Evolutionary conservation across 2,797 vertebrate species (phyloP).

Genomic region (Betta splendens): DNA sequence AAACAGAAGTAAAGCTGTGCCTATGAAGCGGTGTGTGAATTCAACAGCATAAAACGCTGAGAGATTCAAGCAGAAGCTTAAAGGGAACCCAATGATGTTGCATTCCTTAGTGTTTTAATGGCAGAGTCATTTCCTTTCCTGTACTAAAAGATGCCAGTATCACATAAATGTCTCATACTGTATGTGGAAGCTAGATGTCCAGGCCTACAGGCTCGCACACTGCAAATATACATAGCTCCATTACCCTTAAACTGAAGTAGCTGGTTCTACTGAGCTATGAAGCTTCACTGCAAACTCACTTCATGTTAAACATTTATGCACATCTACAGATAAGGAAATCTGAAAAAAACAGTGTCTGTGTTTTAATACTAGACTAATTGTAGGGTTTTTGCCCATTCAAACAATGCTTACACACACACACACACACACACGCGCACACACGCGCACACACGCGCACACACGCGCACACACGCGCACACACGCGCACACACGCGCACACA

Average conservation of each 20-base stretch:
- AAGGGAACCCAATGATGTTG: constrained; percentile 8
- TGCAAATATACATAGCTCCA: too few relatives aligned
- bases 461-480: too few relatives aligned
- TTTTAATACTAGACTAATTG: too few relatives aligned
- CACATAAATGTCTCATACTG: neutral
- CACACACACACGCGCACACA: too few relatives aligned
- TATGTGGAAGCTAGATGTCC: too few relatives aligned
- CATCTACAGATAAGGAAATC: neutral
- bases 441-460: too few relatives aligned
- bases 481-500: too few relatives aligned
- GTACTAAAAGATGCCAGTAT: neutral
- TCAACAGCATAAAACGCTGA: constrained; percentile 30
- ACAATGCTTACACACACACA: too few relatives aligned
- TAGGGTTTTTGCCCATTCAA: constrained; percentile 8
- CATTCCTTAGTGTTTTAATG: constrained; percentile 9
- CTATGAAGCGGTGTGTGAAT: constrained; percentile 34
- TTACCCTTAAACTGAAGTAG: too few relatives aligned
- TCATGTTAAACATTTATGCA: neutral
- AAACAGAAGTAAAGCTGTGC: constrained; percentile 36
- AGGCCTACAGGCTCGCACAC: too few relatives aligned
- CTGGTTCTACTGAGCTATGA: too few relatives aligned
- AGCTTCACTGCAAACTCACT: neutral
- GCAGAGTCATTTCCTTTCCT: neutral
- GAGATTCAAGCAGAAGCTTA: constrained; percentile 13
- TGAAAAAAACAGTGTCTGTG: constrained; percentile 14